A percentile compares a stretch with the other conserved stretches of the same genome.
Evolutionary conservation across 1,140 invertebrate species (phyloP).

Genomic region (Sogatella furcifera): DNA sequence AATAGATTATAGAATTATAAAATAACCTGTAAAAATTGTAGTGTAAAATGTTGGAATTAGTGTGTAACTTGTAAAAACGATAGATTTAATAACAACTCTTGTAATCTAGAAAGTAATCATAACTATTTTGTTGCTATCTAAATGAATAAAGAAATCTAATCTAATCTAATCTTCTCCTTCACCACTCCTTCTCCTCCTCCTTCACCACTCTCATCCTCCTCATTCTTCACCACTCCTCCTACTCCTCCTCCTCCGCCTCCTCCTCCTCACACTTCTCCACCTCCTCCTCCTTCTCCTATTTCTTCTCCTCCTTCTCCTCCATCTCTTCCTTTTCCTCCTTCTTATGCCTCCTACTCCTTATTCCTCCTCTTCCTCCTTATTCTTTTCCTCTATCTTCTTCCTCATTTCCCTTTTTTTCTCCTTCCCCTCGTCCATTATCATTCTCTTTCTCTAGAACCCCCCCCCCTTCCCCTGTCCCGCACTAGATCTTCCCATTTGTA

Average conservation of each 20-base stretch:
- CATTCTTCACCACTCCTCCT: neutral
- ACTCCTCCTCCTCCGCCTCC: neutral
- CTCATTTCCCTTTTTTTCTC: neutral
- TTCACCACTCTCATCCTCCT: neutral
- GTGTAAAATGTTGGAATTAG: too few relatives aligned
- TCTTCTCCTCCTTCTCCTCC: neutral
- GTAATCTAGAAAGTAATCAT: too few relatives aligned
- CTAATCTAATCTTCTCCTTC: neutral
- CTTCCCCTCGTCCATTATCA: neutral
- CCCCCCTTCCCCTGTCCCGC: neutral
- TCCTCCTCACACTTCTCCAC: neutral
- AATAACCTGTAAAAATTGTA: too few relatives aligned
- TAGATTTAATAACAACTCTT: too few relatives aligned
- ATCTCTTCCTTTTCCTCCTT: neutral
- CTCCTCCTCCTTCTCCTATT: neutral
- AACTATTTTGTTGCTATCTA: too few relatives aligned
- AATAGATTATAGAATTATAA: too few relatives aligned
- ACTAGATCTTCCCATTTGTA: too few relatives aligned
- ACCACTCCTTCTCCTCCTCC: neutral
- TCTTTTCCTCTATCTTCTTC: neutral
- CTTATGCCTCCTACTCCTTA: neutral
- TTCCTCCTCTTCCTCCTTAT: neutral
- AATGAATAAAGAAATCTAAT: too few relatives aligned
- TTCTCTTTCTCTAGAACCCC: neutral
- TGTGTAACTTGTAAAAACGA: too few relatives aligned